A percentile compares a stretch with the other conserved stretches of the same genome.
Conservation (phyloP, 2,888 invertebrate species). For the Synanthedon tipuliformis region DNA sequence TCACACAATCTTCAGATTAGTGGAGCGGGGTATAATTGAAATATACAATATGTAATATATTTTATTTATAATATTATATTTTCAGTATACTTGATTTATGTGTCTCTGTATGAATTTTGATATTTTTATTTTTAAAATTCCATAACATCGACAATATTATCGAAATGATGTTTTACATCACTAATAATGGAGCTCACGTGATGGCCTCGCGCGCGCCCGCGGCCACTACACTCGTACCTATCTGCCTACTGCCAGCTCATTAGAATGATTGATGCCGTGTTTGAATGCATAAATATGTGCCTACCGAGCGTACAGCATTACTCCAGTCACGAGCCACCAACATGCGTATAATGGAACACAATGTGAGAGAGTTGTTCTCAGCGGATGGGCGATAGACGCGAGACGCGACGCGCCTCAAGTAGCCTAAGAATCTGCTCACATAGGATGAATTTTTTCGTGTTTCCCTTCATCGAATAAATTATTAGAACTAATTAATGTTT, state of each 20-base stretch:
- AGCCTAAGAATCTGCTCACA: too few relatives aligned
- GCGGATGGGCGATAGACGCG: constrained; percentile 7
- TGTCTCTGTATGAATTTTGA: too few relatives aligned
- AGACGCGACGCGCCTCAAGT: constrained; percentile 1
- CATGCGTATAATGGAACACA: constrained; percentile 30
- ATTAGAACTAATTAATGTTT: too few relatives aligned
- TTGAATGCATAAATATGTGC: constrained; percentile 58
- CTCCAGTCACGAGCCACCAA: constrained; percentile 37
- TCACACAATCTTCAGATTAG: too few relatives aligned
- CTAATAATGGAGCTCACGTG: constrained; percentile 29
- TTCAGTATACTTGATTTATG: too few relatives aligned
- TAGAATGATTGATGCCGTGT: constrained; percentile 66
- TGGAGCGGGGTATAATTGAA: too few relatives aligned
- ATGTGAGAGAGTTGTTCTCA: constrained; percentile 12
- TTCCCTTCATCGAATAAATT: too few relatives aligned
- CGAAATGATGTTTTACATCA: constrained; percentile 21
- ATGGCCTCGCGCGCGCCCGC: constrained; percentile 27
- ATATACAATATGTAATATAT: too few relatives aligned
- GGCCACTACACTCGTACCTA: constrained; percentile 21
- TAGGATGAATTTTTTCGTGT: too few relatives aligned
- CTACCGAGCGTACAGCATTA: constrained; percentile 33
- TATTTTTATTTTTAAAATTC: too few relatives aligned
- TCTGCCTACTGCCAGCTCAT: constrained; percentile 45
- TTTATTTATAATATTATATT: too few relatives aligned
- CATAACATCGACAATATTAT: constrained; percentile 14